Conservation (phyloP, 1,140 invertebrate species). For the Pseudomyrmex flavicornis region DNA sequence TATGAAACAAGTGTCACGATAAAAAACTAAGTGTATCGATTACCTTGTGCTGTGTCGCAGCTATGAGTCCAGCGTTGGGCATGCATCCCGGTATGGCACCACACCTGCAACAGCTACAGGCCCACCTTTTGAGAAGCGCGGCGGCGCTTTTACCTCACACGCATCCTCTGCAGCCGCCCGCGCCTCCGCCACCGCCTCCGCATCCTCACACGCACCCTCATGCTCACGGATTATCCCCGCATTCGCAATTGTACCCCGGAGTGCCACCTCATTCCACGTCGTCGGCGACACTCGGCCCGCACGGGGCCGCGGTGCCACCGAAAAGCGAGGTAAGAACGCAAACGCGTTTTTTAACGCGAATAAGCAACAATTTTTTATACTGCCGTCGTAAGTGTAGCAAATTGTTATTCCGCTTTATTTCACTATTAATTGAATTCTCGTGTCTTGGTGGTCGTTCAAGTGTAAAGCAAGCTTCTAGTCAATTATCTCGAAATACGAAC, state of each 20-base stretch:
- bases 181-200: slow-evolving; percentile 84
- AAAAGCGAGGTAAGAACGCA: slow-evolving; percentile 82
- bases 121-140: slow-evolving; percentile 89
- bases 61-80: slow-evolving; percentile 88
- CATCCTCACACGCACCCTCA: slow-evolving; percentile 81
- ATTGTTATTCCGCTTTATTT: too few relatives aligned
- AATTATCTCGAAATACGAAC: slow-evolving; percentile 30
- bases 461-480: too few relatives aligned
- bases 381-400: too few relatives aligned
- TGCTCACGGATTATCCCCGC: slow-evolving; percentile 76
- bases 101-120: slow-evolving; percentile 91
- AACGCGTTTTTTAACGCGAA: neutral
- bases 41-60: slow-evolving; percentile 70
- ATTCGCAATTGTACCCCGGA: slow-evolving; percentile 81
- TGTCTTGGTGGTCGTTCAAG: too few relatives aligned
- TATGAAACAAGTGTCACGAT: neutral
- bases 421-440: too few relatives aligned
- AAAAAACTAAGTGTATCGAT: slow-evolving; percentile 8
- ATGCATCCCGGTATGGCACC: slow-evolving; percentile 89
- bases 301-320: slow-evolving; percentile 76
- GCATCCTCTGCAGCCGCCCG: slow-evolving; percentile 83
- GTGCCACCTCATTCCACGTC: slow-evolving; percentile 82
- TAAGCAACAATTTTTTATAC: neutral
- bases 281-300: slow-evolving; percentile 80
- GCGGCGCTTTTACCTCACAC: slow-evolving; percentile 86